phyloP scores from a whole-genome alignment of 2,113 vertebrate genomes.

The Atrichornis clamosus region DNA sequence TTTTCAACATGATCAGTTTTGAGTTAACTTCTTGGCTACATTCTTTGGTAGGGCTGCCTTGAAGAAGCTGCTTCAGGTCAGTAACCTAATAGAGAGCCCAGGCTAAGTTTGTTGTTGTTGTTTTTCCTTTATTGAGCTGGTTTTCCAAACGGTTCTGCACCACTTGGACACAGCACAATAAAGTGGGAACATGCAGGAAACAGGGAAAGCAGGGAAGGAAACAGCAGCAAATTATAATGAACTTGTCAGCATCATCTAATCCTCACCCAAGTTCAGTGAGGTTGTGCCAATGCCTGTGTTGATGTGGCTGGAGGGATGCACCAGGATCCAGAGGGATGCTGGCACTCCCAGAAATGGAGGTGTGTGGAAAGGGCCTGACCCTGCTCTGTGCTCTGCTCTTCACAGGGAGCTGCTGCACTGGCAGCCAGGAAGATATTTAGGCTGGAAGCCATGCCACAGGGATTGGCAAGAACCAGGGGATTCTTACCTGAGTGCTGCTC shows the following conservation, averaged over 20 bases:
- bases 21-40: neutral
- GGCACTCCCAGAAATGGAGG: neutral
- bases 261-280: neutral
- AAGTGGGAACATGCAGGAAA: neutral
- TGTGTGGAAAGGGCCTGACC: neutral
- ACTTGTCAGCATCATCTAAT: neutral
- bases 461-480: neutral
- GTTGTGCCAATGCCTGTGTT: neutral
- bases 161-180: neutral
- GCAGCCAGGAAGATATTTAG: neutral
- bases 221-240: neutral
- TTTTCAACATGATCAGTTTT: neutral
- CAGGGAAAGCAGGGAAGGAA: neutral
- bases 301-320: rapidly evolving
- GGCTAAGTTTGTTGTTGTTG: neutral
- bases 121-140: neutral
- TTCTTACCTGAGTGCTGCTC: neutral
- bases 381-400: neutral
- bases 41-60: neutral
- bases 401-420: neutral
- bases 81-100: neutral
- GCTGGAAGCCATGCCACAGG: neutral
- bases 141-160: neutral
- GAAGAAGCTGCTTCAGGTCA: neutral
- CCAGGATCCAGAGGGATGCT: neutral